phyloP scores from a whole-genome alignment of 2,888 invertebrate genomes.

The Macrophya annulata region DNA sequence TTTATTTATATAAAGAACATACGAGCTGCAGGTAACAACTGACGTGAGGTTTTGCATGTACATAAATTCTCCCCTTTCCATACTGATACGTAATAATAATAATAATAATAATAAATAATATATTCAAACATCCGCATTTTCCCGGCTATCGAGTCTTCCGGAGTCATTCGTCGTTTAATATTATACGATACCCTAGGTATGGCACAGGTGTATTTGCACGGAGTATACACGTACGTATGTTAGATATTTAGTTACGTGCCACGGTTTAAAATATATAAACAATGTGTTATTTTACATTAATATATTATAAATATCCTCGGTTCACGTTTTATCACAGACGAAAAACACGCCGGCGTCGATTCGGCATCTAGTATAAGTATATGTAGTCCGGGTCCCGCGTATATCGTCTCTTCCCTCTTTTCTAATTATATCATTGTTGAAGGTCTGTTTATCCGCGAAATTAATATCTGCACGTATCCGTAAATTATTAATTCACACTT shows the following conservation, averaged over 20 bases:
- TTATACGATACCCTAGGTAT: not conserved
- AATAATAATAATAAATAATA: not conserved
- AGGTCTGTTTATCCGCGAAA: not conserved
- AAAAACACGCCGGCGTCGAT: constrained; percentile 1
- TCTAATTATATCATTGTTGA: not conserved
- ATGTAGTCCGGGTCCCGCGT: not conserved
- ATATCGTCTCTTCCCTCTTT: not conserved
- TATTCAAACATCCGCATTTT: not conserved
- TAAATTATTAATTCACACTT: not conserved
- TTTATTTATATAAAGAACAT: constrained; percentile 19
- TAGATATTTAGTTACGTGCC: not conserved
- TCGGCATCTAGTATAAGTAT: not conserved
- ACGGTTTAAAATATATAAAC: not conserved
- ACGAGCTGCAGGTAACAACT: not conserved
- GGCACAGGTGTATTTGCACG: not conserved
- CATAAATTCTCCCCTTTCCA: constrained; percentile 9
- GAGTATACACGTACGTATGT: not conserved
- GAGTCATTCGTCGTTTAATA: not conserved
- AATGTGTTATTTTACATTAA: not conserved
- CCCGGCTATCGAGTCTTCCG: constrained; percentile 1
- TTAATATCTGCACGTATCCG: too few relatives aligned
- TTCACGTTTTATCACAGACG: constrained; percentile 36
- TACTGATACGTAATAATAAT: constrained; percentile 8
- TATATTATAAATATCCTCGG: not conserved
- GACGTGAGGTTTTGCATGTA: not conserved